Percentiles rank a stretch among this genome's conserved stretches.
phyloP scores from a whole-genome alignment of 1,140 invertebrate genomes.

The Rhagoletis zephyria region DNA sequence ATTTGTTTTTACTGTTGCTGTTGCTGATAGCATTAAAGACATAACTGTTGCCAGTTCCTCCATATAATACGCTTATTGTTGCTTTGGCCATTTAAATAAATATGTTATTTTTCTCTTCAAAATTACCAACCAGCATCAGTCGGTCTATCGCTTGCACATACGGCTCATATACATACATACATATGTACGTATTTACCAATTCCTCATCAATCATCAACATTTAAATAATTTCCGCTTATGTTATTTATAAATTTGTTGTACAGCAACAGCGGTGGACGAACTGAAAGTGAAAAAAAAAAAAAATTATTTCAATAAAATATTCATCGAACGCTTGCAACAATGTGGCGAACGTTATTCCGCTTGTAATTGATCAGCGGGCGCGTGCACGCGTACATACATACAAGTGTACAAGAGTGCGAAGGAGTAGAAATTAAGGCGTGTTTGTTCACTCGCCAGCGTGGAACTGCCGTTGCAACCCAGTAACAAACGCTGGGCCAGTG shows the following conservation, averaged over 20 bases:
- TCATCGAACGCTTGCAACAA: neutral
- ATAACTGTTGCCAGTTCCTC: too few relatives aligned
- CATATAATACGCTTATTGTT: neutral
- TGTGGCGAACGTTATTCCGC: neutral
- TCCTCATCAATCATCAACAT: neutral
- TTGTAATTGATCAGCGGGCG: neutral
- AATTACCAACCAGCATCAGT: too few relatives aligned
- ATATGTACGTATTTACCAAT: neutral
- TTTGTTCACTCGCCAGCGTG: neutral
- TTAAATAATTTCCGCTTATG: neutral
- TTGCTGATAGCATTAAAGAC: neutral
- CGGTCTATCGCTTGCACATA: too few relatives aligned
- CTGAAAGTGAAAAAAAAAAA: too few relatives aligned
- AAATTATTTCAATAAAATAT: neutral
- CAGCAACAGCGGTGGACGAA: too few relatives aligned
- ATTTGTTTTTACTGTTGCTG: neutral
- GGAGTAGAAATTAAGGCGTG: too few relatives aligned
- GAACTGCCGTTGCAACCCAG: too few relatives aligned
- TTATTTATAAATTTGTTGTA: neutral
- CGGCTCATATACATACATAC: too few relatives aligned
- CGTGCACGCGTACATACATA: too few relatives aligned
- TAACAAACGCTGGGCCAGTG: too few relatives aligned
- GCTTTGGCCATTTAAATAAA: neutral
- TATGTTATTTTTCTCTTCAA: too few relatives aligned
- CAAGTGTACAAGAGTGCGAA: too few relatives aligned